These are phyloP conservation scores for Drosophila sechellia DNA, from an alignment of 1,140 invertebrate genomes.

Conservation along the genomic window DNA sequence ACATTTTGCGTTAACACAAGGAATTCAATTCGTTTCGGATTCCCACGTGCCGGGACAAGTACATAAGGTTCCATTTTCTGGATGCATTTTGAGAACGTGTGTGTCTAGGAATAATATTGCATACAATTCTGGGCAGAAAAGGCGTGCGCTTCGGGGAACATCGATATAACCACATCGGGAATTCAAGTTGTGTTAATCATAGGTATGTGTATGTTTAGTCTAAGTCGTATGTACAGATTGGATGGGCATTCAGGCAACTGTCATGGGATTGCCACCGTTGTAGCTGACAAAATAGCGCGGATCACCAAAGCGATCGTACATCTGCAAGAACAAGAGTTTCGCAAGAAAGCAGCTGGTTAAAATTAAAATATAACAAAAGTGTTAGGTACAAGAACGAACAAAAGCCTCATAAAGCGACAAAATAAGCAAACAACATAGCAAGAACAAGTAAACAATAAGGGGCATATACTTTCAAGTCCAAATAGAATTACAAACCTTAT, in stretches of 20 bases:
- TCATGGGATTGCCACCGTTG: slow-evolving; percentile 79
- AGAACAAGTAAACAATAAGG: slow-evolving; percentile 13
- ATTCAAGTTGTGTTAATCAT: slow-evolving; percentile 44
- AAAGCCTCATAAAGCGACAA: slow-evolving; percentile 45
- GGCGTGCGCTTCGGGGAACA: slow-evolving; percentile 31
- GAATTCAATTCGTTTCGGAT: slow-evolving; percentile 18
- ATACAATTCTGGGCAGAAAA: slow-evolving; percentile 29
- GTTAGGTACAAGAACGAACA: slow-evolving; percentile 22
- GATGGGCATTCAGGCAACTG: slow-evolving; percentile 64
- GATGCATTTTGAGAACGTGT: slow-evolving; percentile 46
- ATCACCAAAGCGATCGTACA: slow-evolving; percentile 81
- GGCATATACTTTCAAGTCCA: slow-evolving; percentile 3
- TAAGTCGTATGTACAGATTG: slow-evolving; percentile 56
- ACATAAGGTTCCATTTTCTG: slow-evolving; percentile 22
- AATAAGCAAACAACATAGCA: slow-evolving; percentile 54
- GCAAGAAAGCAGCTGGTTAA: slow-evolving; percentile 12
- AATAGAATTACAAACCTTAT: slow-evolving; percentile 48
- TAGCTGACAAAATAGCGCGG: slow-evolving; percentile 80
- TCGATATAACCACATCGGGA: slow-evolving; percentile 41
- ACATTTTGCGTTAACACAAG: slow-evolving; percentile 39
- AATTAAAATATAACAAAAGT: not conserved
- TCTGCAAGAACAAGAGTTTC: slow-evolving; percentile 63
- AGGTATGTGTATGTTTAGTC: slow-evolving; percentile 20
- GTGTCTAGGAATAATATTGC: slow-evolving; percentile 49
- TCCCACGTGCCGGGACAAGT: slow-evolving; percentile 22